These are phyloP conservation scores for Leptopilina syphax DNA, from an alignment of 2,888 invertebrate genomes.

Conservation along the genomic window DNA sequence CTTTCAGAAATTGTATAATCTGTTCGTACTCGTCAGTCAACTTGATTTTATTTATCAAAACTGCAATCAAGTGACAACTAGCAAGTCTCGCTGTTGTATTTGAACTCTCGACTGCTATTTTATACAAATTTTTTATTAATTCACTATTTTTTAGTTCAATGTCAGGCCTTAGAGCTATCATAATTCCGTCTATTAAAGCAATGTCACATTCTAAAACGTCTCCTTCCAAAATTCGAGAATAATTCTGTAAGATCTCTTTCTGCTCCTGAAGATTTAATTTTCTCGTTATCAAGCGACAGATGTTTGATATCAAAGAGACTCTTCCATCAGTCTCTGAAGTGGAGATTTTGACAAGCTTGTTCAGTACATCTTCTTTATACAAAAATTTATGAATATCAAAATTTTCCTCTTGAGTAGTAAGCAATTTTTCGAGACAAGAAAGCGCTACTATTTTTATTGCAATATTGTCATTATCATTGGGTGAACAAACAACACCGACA, in stretches of 20 bases:
- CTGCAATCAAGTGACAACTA: conserved; percentile 79
- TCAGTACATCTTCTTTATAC: conserved; percentile 76
- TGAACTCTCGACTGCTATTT: conserved; percentile 74
- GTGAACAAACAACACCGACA: conserved; percentile 55
- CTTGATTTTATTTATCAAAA: conserved; percentile 80
- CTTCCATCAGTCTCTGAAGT: conserved; percentile 60
- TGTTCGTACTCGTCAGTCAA: conserved; percentile 57
- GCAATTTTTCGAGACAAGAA: conserved; percentile 65
- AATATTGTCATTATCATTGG: conserved; percentile 49
- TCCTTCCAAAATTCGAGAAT: conserved; percentile 71
- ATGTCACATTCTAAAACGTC: conserved; percentile 72
- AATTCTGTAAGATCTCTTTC: conserved; percentile 75
- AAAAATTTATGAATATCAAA: conserved; percentile 74
- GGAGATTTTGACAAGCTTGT: conserved; percentile 72
- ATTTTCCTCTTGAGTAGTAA: conserved; percentile 62
- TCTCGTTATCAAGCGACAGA: conserved; percentile 77
- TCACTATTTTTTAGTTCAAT: conserved; percentile 73
- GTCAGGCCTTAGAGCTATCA: conserved; percentile 77
- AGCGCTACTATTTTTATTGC: conserved; percentile 59
- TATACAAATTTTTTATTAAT: conserved; percentile 74
- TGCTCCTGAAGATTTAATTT: conserved; percentile 76
- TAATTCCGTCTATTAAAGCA: conserved; percentile 78
- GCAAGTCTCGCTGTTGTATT: conserved; percentile 73
- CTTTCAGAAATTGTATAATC: conserved; percentile 58
- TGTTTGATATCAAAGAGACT: conserved; percentile 74